Percentiles rank a stretch among this genome's conserved stretches.
phyloP scores from a whole-genome alignment of 2,797 vertebrate genomes.

The Urocyon cinereoargenteus region DNA sequence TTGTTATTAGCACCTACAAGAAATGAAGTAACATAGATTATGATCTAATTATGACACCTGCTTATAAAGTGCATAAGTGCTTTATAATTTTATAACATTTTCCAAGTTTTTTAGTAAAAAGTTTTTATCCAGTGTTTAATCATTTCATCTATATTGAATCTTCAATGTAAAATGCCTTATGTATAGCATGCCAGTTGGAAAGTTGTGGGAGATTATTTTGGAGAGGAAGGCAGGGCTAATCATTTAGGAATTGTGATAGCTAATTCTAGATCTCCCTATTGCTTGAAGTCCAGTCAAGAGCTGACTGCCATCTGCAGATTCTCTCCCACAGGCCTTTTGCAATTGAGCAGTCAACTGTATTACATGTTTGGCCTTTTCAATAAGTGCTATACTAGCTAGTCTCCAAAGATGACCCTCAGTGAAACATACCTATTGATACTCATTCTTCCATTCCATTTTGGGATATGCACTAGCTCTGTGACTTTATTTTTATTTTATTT shows the following conservation, averaged over 20 bases:
- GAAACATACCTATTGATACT: background rate
- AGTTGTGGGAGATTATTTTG: background rate
- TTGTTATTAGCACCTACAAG: background rate
- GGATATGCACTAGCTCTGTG: background rate
- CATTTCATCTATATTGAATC: background rate
- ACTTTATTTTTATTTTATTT: background rate
- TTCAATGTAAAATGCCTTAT: background rate
- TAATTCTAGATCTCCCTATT: constrained; percentile 7
- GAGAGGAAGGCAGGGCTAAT: background rate
- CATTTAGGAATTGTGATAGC: background rate
- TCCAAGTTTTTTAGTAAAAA: background rate
- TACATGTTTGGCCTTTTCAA: background rate
- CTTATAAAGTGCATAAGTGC: background rate
- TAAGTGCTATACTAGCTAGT: background rate
- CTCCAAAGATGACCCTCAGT: background rate
- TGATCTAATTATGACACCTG: background rate
- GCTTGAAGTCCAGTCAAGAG: background rate
- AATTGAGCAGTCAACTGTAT: background rate
- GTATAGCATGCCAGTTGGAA: background rate
- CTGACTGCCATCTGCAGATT: background rate
- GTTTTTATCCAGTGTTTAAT: background rate
- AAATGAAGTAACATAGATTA: background rate
- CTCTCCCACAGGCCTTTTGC: background rate
- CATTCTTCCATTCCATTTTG: background rate
- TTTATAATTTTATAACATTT: background rate